Conservation (phyloP, 2,888 invertebrate genomes). For the Melieria omissa region DNA sequence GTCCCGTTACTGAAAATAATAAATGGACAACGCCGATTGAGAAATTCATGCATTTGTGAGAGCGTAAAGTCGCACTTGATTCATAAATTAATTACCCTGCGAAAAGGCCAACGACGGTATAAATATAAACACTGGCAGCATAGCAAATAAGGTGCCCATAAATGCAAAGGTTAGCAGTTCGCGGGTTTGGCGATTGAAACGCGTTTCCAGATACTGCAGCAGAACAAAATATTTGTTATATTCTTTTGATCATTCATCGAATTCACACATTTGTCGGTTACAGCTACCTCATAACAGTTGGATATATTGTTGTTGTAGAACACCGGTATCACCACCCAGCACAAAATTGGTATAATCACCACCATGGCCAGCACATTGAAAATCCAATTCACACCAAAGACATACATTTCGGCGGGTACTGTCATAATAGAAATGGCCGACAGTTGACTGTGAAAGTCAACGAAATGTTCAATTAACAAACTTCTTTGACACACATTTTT, state of each 20-base stretch:
- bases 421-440: conserved; percentile 70
- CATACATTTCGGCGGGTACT: conserved; percentile 69
- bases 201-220: conserved; percentile 60
- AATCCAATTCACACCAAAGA: conserved; percentile 68
- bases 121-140: conserved; percentile 63
- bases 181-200: conserved; percentile 58
- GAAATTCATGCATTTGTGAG: not conserved
- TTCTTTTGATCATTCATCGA: no score
- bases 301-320: conserved; percentile 68
- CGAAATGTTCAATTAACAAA: not conserved
- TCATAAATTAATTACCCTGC: conserved; percentile 54
- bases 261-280: not conserved
- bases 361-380: conserved; percentile 65
- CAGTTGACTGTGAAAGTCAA: conserved; percentile 63
- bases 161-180: conserved; percentile 57
- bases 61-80: not conserved
- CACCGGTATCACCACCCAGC: conserved; percentile 67
- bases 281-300: conserved; percentile 68
- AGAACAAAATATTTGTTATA: not conserved
- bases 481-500: not conserved
- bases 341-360: conserved; percentile 57
- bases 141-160: conserved; percentile 52
- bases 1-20: conserved; percentile 68
- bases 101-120: conserved; percentile 62
- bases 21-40: not conserved